Percentiles rank a stretch among this genome's conserved stretches.
phyloP scores from a whole-genome alignment of 37 sponge, comb jelly and placozoan genomes.

The Haliclona indistincta region DNA sequence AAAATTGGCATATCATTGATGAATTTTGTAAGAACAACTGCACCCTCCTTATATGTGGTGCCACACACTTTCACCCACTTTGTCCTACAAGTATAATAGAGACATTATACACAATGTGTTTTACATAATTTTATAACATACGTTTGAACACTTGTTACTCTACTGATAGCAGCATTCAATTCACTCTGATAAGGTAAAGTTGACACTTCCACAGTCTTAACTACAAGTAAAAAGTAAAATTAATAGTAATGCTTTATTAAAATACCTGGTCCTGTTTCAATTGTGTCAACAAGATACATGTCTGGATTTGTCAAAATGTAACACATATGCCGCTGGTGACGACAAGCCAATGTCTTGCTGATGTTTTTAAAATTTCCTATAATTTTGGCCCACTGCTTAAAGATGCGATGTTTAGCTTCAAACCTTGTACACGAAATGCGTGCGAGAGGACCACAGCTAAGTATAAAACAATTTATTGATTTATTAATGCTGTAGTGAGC shows the following conservation, averaged over 20 bases:
- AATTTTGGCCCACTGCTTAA: not conserved
- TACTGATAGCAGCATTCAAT: not conserved
- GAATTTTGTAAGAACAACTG: not conserved
- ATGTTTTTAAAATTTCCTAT: slow-evolving; percentile 25
- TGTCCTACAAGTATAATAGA: not conserved
- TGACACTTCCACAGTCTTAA: not conserved
- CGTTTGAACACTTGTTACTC: not conserved
- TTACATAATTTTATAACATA: not conserved
- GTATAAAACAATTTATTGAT: not conserved
- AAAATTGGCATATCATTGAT: not conserved
- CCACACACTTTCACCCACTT: not conserved
- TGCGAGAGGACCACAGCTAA: not conserved
- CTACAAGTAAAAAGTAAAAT: not conserved
- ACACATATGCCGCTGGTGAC: slow-evolving; percentile 23
- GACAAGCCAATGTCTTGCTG: slow-evolving; percentile 15
- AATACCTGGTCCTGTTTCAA: not conserved
- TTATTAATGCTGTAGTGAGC: not conserved
- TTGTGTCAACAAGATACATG: not conserved
- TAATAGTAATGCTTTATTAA: not conserved
- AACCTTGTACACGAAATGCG: not conserved
- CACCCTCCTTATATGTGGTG: not conserved
- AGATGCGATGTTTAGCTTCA: not conserved
- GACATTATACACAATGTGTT: not conserved
- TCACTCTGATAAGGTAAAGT: not conserved
- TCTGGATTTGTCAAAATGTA: not conserved